These are phyloP conservation scores for Anabacerthia variegaticeps DNA, from an alignment of 2,797 vertebrate genomes.

Conservation along the genomic window DNA sequence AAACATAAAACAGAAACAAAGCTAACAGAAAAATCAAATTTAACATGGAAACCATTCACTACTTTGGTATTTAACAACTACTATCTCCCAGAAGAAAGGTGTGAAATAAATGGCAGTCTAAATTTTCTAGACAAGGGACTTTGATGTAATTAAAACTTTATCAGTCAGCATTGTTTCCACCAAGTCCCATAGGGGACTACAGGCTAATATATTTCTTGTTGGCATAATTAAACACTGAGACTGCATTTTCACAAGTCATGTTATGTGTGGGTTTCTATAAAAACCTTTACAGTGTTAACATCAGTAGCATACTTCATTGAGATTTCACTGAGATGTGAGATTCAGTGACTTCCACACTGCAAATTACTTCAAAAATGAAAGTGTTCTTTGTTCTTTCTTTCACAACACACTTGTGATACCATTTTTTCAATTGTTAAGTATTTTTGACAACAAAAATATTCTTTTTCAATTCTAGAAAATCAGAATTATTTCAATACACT, in stretches of 20 bases:
- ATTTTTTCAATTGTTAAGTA: neutral
- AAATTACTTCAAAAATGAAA: neutral
- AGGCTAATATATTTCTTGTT: conserved; percentile 12
- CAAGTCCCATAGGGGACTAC: neutral
- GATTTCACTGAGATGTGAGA: neutral
- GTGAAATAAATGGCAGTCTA: neutral
- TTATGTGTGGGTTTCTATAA: neutral
- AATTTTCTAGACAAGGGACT: conserved; percentile 30
- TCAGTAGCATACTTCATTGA: neutral
- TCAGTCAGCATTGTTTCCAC: neutral
- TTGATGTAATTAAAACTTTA: conserved; percentile 36
- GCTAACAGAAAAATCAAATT: conserved; percentile 22
- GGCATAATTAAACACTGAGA: neutral
- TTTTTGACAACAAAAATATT: neutral
- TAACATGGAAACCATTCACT: neutral
- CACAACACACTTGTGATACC: neutral
- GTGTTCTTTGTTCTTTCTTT: neutral
- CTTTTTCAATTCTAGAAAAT: neutral
- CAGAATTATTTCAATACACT: neutral
- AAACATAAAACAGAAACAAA: neutral
- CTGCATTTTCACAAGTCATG: neutral
- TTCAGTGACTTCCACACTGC: neutral
- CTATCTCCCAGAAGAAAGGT: conserved; percentile 10
- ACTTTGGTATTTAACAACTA: conserved; percentile 10
- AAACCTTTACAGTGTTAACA: neutral